Percentiles rank a stretch among this genome's conserved stretches.
Evolutionary conservation across 2,113 vertebrate species (phyloP).

Genomic region (Labeo catla): DNA sequence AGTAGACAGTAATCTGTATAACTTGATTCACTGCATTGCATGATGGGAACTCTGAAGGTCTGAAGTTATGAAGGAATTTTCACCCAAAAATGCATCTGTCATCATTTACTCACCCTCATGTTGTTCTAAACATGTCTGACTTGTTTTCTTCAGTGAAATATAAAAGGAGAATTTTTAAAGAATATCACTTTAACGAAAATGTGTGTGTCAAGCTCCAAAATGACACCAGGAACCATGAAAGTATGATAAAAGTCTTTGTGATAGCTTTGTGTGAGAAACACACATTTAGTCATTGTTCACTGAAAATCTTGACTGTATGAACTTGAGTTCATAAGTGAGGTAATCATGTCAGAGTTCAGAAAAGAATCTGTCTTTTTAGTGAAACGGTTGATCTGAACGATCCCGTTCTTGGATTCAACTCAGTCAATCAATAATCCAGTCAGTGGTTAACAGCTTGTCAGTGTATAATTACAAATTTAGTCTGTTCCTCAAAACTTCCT

Average conservation of each 20-base stretch:
- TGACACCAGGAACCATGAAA: background rate
- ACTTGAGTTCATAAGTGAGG: background rate
- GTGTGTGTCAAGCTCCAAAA: background rate
- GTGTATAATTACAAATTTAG: background rate
- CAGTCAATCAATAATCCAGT: background rate
- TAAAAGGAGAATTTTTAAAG: constrained; percentile 1
- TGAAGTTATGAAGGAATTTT: background rate
- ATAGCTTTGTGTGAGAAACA: background rate
- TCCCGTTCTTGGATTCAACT: background rate
- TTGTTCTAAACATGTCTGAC: background rate
- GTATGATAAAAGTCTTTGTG: background rate
- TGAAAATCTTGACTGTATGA: background rate
- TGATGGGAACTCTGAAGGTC: background rate
- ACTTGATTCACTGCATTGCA: background rate
- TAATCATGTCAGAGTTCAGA: background rate
- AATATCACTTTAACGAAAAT: constrained; percentile 6
- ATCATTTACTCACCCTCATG: background rate
- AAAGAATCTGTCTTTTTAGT: background rate
- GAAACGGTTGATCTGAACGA: background rate
- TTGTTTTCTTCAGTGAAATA: background rate
- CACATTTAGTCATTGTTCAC: background rate
- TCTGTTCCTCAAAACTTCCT: background rate
- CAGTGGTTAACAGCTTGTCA: background rate
- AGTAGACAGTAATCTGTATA: background rate
- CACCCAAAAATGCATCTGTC: background rate